Conservation (phyloP, 1,140 invertebrate genomes). For the Harpegnathos saltator region DNA sequence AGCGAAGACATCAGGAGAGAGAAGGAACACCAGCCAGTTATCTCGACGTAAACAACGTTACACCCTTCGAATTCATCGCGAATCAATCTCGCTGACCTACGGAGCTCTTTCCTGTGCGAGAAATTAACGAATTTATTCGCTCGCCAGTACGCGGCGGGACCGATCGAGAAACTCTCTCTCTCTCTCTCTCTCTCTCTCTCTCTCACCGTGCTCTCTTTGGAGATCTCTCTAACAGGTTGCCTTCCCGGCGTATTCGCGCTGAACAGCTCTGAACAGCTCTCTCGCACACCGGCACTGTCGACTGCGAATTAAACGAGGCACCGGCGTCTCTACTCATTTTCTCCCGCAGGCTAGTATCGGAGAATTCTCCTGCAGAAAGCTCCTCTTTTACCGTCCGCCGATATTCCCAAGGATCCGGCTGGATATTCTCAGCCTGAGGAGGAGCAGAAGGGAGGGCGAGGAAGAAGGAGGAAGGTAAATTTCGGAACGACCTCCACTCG, state of each 20-base stretch:
- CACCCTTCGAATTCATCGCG: constrained; percentile 57
- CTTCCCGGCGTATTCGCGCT: not conserved
- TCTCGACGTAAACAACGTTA: constrained; percentile 48
- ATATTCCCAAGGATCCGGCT: constrained; percentile 61
- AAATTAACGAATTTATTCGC: constrained; percentile 66
- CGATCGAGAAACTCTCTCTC: no score
- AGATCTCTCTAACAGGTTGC: constrained; percentile 64
- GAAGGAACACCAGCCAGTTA: constrained; percentile 20
- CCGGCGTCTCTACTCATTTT: constrained; percentile 24
- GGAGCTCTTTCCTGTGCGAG: not conserved
- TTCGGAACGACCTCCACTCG: constrained; percentile 33
- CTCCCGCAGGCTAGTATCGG: constrained; percentile 66
- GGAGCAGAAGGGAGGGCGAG: constrained; percentile 36
- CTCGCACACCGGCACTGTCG: constrained; percentile 41
- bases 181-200: no score
- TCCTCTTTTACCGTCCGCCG: constrained; percentile 60
- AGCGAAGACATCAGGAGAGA: constrained; percentile 6
- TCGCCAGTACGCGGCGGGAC: constrained; percentile 30
- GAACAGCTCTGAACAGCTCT: constrained; percentile 35
- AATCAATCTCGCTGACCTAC: constrained; percentile 34
- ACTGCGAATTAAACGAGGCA: constrained; percentile 65
- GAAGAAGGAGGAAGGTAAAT: constrained; percentile 63
- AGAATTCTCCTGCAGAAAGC: constrained; percentile 69
- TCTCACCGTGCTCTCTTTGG: constrained; percentile 22
- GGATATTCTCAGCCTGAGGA: constrained; percentile 49